Evolutionary conservation across 2,113 vertebrate species (phyloP), one percentile per base, ranked within the genome.

Genomic region (Petromus typicus): DNA sequence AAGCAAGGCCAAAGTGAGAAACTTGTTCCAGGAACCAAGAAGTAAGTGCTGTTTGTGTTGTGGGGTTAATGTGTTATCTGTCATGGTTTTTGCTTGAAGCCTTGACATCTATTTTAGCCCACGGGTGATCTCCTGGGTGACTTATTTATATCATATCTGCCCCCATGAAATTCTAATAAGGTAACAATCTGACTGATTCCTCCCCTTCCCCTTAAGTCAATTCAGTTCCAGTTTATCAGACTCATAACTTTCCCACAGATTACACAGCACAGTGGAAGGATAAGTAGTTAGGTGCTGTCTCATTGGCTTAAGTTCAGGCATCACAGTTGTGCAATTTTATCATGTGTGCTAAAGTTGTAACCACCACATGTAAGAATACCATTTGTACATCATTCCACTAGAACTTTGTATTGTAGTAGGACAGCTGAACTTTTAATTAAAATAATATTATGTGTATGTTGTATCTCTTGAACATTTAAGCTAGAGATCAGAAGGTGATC

Each of bases 211-310:
- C 67, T 20, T 8, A 56, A 45, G 45, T 73, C 66, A 69, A 34
- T 20, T 91, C 86, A 75, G 34, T 81, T 56, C 14, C 43, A 7
- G 7, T 61, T 87, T 61, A 61, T 86, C 40, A 89, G 40, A 92
- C 64, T 71, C 92, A 37, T 66, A 75, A 94, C 48, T 64, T 91
- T 91, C 69, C 75, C 63, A 76, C 10, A 87, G 48, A 64, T 71
- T n/a, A 66, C 25, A 37, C 43, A 67, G 32, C 2, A 27, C 64
- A 67, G 20, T 40, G 75, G 32, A 51, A 73, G 32, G 30, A 63
- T 18, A 96, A 81, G 61, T 20, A 51, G n/a, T 23, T 92, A 22
- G n/a, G 56, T 63, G 83, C 37, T 27, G 7, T 9, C 27, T 51
- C 43, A 64, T 2, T 9, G 30, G 17, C 40, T 45, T 0, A 34